Evolutionary conservation across 2,113 vertebrate genomes (phyloP).

Genomic region (Neolamprologus toae): DNA sequence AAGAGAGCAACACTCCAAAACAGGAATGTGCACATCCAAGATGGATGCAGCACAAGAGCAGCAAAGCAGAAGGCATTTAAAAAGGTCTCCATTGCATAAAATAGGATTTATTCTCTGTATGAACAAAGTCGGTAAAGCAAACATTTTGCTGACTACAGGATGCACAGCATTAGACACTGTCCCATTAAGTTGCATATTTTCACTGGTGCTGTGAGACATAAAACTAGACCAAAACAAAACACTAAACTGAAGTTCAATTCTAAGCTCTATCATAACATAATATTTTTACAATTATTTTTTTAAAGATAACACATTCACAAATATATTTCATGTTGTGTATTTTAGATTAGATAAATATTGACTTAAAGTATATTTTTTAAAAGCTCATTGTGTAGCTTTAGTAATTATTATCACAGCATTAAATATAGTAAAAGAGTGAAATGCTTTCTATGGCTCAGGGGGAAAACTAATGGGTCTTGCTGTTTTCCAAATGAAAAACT

Average conservation of each 20-base stretch:
- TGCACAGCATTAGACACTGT: neutral
- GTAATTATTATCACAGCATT: neutral
- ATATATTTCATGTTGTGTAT: neutral
- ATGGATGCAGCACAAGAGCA: neutral
- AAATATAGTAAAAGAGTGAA: neutral
- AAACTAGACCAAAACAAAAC: neutral
- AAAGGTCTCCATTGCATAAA: neutral
- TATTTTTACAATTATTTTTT: neutral
- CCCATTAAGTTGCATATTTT: neutral
- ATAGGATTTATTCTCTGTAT: neutral
- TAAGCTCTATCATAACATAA: neutral
- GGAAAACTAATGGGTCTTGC: neutral
- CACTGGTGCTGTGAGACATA: neutral
- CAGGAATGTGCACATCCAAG: neutral
- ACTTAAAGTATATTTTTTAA: neutral
- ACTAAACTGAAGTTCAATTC: neutral
- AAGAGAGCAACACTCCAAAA: neutral
- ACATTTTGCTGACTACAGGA: neutral
- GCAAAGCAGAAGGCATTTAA: neutral
- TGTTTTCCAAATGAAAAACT: neutral
- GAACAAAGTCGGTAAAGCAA: neutral
- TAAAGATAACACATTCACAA: neutral
- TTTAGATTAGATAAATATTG: neutral
- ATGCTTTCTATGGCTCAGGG: neutral
- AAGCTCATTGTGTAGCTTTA: neutral